Conservation (phyloP, 2,888 invertebrate species). For the Drosophila neotestacea region DNA sequence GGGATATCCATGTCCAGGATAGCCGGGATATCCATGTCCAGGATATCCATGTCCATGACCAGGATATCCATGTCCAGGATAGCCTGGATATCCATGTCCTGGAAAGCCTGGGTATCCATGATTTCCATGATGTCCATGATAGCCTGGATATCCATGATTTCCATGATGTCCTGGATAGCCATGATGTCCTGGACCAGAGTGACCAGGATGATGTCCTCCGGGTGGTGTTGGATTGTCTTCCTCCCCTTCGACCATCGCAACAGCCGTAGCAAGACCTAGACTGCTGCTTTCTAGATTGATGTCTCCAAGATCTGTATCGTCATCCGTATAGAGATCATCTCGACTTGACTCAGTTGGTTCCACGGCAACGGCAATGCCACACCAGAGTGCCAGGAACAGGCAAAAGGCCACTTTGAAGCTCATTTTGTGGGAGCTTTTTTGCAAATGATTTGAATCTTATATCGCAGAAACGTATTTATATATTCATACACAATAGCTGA, state of each 20-base stretch:
- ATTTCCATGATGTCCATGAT: neutral
- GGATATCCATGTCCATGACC: no score
- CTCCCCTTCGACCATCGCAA: neutral
- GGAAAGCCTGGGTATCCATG: neutral
- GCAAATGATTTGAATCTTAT: conserved; percentile 4
- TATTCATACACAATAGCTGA: conserved; percentile 18
- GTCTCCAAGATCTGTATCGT: neutral
- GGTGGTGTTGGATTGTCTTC: neutral
- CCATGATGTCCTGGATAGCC: neutral
- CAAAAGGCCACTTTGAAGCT: conserved; percentile 16
- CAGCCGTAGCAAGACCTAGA: neutral
- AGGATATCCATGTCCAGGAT: neutral
- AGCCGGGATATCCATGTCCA: neutral
- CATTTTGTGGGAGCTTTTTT: conserved; percentile 24
- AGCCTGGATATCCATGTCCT: neutral
- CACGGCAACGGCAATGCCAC: neutral
- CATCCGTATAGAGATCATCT: neutral
- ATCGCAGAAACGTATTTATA: conserved; percentile 33
- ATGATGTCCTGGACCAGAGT: neutral
- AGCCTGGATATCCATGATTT: neutral
- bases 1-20: neutral
- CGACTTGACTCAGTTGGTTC: neutral
- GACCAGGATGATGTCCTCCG: neutral
- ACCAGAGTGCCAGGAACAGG: conserved; percentile 18
- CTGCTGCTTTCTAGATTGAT: neutral